Base-by-base conservation (phyloP, 2,888 invertebrate species). In the Pyrrhosoma nymphula region DNA sequence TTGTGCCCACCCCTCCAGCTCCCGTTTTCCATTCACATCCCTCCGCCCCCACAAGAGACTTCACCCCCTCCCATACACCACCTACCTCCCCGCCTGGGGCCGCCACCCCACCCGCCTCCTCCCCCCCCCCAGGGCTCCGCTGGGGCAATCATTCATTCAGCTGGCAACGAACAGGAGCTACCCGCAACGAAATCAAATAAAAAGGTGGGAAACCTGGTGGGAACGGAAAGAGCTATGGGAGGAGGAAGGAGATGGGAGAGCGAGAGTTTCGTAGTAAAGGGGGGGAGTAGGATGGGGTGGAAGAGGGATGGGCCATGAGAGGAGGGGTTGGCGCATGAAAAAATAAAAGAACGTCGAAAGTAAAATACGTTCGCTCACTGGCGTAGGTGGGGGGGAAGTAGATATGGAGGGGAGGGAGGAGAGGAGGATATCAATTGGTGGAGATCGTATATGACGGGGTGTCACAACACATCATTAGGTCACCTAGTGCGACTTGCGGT, bases 131-230 rank as follows among this genome's bases (percentile, higher is more conserved):
- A 23, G 30, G 39, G 91, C 39, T 91, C 91, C 91, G 39, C 35
- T 69, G 93, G 93, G 75, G 93, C 93, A 75, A 93, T 93, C 93
- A 93, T 93, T 93, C 93, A 93, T 93, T 93, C 93, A 39, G 39
- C 39, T 91, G 93, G 93, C 69, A 93, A 93, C 69, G 93, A 93
- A 93, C 93, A 93, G 93, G 93, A 75, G 91, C 35, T 39, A 60
- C 89, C 91, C 91, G 69, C 69, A n/a, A 93, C 75, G 75, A 93
- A 93, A 93, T 93, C 69, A 93, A 93, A 93, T 75, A 93, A 93
- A 93, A 93, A 93, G 93, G 93, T 93, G 93, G 93, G 69, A 93
- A 93, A 63, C 93, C 47, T 8, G 60, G 35, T 18, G n/a, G 91
- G 18, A 35, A 23, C 16, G 60, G 60, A 18, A 20, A 30, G 56